Evolutionary conservation across 2,888 invertebrate genomes (phyloP).

Genomic region (Litoditis marina): DNA sequence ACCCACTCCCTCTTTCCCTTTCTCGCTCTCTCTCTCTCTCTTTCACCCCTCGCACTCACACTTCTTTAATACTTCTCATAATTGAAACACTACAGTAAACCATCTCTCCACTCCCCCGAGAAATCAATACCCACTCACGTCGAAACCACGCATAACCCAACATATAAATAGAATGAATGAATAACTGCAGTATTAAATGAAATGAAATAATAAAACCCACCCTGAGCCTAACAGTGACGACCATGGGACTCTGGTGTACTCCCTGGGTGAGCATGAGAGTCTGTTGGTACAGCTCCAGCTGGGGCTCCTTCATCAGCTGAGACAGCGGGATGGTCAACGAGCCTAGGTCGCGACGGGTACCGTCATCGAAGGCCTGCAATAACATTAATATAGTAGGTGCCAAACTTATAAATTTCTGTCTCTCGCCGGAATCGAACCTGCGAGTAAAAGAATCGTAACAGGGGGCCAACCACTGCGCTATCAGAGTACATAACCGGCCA

Average conservation of each 20-base stretch:
- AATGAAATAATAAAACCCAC: constrained; percentile 6
- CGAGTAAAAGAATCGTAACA: too few species aligned
- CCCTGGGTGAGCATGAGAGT: constrained; percentile 55
- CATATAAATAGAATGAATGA: too few species aligned
- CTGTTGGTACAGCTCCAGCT: constrained; percentile 57
- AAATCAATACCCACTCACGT: too few species aligned
- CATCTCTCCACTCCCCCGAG: neutral
- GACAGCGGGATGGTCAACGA: constrained; percentile 46
- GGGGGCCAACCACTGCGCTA: too few species aligned
- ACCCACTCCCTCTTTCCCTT: too few species aligned
- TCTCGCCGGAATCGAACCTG: too few species aligned
- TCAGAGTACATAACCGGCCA: too few species aligned
- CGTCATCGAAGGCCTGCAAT: constrained; percentile 57
- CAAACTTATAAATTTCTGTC: too few species aligned
- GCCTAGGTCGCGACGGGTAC: constrained; percentile 52
- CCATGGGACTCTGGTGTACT: constrained; percentile 57
- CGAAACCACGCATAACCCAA: too few species aligned
- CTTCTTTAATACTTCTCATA: neutral
- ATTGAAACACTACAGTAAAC: neutral
- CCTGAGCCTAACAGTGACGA: constrained; percentile 49
- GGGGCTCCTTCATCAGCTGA: constrained; percentile 54
- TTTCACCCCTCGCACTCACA: neutral
- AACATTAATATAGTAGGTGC: too few species aligned
- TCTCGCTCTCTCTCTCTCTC: too few species aligned
- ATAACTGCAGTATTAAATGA: too few species aligned